Percentiles rank a stretch among this genome's conserved stretches.
Evolutionary conservation across 2,113 vertebrate species (phyloP).

Genomic region (Salvelinus sp.): DNA sequence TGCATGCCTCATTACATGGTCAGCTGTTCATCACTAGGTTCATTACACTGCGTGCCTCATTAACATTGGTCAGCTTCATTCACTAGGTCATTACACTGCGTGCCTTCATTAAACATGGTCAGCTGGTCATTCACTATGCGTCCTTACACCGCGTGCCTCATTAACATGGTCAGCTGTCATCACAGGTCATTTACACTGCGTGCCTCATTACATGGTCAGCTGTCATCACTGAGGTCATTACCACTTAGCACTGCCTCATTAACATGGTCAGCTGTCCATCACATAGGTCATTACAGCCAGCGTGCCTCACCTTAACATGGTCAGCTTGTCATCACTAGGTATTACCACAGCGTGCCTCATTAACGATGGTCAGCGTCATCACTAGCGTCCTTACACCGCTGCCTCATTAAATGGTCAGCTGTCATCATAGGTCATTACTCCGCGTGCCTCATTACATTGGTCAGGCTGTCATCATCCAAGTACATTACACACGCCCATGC

Average conservation of each 20-base stretch:
- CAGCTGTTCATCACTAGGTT: too few species aligned
- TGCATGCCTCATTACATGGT: too few species aligned
- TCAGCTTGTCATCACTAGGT: too few species aligned
- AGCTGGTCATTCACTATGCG: too few species aligned
- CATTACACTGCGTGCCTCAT: slow-evolving; percentile 13
- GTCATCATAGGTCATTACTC: neutral
- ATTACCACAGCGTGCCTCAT: too few species aligned
- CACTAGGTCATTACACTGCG: slow-evolving; percentile 1
- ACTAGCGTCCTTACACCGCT: slow-evolving; percentile 4
- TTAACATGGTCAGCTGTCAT: neutral
- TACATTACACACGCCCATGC: slow-evolving; percentile 1
- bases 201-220: slow-evolving; percentile 23
- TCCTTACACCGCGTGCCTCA: too few species aligned
- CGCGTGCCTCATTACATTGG: slow-evolving; percentile 7
- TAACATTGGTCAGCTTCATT: slow-evolving; percentile 10
- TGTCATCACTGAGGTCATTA: neutral
- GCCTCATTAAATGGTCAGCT: slow-evolving; percentile 24
- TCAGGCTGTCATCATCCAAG: slow-evolving; percentile 2
- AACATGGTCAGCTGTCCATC: neutral
- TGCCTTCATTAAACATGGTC: too few species aligned
- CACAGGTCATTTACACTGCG: slow-evolving; percentile 6
- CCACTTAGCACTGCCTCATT: too few species aligned
- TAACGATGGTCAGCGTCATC: neutral
- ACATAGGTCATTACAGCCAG: slow-evolving; percentile 10
- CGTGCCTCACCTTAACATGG: too few species aligned